A percentile compares a stretch with the other conserved stretches of the same genome.
Conservation (phyloP, 2,888 invertebrate species). For the Lypha dubia region DNA sequence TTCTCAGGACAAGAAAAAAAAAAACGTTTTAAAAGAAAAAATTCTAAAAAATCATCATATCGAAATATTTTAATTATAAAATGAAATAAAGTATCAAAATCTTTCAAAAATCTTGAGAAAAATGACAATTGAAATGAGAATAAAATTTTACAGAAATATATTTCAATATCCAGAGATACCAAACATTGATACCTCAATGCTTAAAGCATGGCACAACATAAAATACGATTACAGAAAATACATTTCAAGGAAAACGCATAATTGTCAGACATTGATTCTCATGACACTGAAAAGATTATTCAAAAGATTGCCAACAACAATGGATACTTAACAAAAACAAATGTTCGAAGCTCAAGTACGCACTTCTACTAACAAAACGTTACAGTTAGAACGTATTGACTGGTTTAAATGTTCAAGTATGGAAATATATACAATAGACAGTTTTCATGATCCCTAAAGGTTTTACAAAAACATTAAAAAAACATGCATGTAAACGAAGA, state of each 20-base stretch:
- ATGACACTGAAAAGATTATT: constrained; percentile 52
- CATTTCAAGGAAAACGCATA: constrained; percentile 44
- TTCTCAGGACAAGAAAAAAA: too few relatives aligned
- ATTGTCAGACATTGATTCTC: constrained; percentile 68
- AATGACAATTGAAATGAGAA: constrained; percentile 11
- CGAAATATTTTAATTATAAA: background rate
- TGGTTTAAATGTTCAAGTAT: constrained; percentile 44
- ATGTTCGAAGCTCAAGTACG: constrained; percentile 2
- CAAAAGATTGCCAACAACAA: constrained; percentile 60
- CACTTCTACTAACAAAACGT: background rate
- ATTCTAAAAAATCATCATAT: too few relatives aligned
- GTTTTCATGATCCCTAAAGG: constrained; percentile 59
- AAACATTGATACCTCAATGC: constrained; percentile 39
- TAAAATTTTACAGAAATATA: constrained; percentile 46
- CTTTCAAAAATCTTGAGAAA: constrained; percentile 9
- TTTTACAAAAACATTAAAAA: constrained; percentile 5
- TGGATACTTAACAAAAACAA: constrained; percentile 29
- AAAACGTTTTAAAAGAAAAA: too few relatives aligned
- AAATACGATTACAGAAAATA: background rate
- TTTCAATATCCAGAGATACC: constrained; percentile 29
- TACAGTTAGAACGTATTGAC: constrained; percentile 53
- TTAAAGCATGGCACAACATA: constrained; percentile 10
- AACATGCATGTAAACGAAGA: constrained; percentile 9
- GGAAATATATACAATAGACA: constrained; percentile 49
- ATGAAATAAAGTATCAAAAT: constrained; percentile 6